These are phyloP conservation scores for Zygaena filipendulae DNA, from an alignment of 2,888 invertebrate genomes.

Conservation along the genomic window DNA sequence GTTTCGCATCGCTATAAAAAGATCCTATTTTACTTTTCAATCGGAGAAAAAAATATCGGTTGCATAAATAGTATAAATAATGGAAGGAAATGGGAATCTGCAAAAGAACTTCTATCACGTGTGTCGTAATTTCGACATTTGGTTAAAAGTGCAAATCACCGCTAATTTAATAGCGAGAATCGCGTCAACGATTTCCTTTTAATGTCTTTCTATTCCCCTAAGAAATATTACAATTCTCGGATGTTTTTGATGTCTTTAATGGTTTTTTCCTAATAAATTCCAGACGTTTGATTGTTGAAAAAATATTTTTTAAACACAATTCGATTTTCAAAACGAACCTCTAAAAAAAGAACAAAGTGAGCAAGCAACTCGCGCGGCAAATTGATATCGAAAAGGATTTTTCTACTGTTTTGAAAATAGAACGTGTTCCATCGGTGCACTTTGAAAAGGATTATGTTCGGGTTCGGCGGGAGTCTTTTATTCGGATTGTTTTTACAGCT, in stretches of 20 bases:
- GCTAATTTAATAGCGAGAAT: too few relatives aligned
- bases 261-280: too few relatives aligned
- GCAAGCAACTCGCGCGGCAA: slow-evolving; percentile 53
- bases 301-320: slow-evolving; percentile 40
- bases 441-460: slow-evolving; percentile 57
- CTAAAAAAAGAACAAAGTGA: slow-evolving; percentile 35
- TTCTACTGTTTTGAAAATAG: slow-evolving; percentile 65
- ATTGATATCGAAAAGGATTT: slow-evolving; percentile 62
- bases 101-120: too few relatives aligned
- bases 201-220: too few relatives aligned
- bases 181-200: too few relatives aligned
- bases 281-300: too few relatives aligned
- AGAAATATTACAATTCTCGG: too few relatives aligned
- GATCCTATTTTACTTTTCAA: background rate
- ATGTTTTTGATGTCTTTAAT: too few relatives aligned
- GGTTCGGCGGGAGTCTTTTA: slow-evolving; percentile 32
- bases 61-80: too few relatives aligned
- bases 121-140: too few relatives aligned
- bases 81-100: background rate
- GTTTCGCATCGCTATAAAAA: slow-evolving; percentile 16
- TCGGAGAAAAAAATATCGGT: background rate
- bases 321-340: too few relatives aligned
- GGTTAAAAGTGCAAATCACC: too few relatives aligned
- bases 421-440: slow-evolving; percentile 37
- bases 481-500: slow-evolving; percentile 64